These are phyloP conservation scores for Lordiphosa mommai DNA, from an alignment of 1,140 invertebrate species.

Conservation along the genomic window DNA sequence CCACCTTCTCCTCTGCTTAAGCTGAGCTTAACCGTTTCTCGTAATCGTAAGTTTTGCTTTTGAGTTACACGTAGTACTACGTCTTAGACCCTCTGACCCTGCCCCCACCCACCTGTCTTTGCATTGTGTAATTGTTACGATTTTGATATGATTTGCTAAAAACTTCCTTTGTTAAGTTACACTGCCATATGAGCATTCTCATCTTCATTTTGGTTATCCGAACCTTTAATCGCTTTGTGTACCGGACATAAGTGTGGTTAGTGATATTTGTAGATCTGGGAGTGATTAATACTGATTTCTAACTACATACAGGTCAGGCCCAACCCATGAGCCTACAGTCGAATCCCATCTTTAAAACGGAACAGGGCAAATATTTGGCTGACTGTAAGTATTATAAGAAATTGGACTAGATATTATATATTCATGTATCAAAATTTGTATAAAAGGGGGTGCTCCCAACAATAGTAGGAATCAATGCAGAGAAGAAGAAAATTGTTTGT, in stretches of 20 bases:
- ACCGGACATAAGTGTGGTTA: slow-evolving; percentile 34
- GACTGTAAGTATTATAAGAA: slow-evolving; percentile 89
- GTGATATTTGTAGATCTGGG: slow-evolving; percentile 4
- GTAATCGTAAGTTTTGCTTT: slow-evolving; percentile 55
- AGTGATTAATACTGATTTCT: slow-evolving; percentile 25
- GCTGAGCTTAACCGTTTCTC: slow-evolving; percentile 33
- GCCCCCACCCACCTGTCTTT: slow-evolving; percentile 4
- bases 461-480: too few species aligned
- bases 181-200: slow-evolving; percentile 26
- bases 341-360: slow-evolving; percentile 88
- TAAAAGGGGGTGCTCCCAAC: too few species aligned
- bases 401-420: too few species aligned
- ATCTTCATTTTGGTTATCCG: slow-evolving; percentile 33
- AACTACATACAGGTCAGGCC: slow-evolving; percentile 68
- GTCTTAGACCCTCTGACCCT: background rate
- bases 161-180: slow-evolving; percentile 25
- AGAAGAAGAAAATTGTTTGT: too few species aligned
- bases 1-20: slow-evolving; percentile 35
- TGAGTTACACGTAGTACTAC: slow-evolving; percentile 37
- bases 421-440: too few species aligned
- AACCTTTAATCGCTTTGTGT: slow-evolving; percentile 42
- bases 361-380: slow-evolving; percentile 90
- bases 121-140: slow-evolving; percentile 45
- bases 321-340: slow-evolving; percentile 83
- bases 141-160: slow-evolving; percentile 61